Base-by-base conservation (phyloP, 53 echinoderm and acorn worm species). In the Mesocentrotus franciscanus region DNA sequence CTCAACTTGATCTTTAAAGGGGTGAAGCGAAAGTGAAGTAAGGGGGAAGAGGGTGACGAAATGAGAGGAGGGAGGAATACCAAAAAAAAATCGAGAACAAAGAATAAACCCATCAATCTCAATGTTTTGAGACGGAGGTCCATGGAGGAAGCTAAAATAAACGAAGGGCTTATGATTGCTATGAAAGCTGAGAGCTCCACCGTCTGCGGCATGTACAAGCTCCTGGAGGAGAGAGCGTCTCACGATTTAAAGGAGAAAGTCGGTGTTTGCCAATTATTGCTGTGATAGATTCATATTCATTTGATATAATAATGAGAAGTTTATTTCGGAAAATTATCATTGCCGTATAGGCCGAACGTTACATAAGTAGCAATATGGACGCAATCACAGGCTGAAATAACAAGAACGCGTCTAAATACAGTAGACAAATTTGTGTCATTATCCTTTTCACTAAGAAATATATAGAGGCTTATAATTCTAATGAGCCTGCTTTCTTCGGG, bases 81-180 rank as follows among this genome's bases (percentile, higher is more conserved):
- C 7, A 13, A 39, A 32, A 81, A 72, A 39, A 81, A 42, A 16
- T 42, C 42, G 42, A 81, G 81, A 81, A 81, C 81, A 81, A 81
- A 81, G 42, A 81, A 36, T 81, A 81, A 81, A 81, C 81, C 81
- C 81, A 81, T 81, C 81, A 81, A 81, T 81, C 81, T 81, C 81
- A 81, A 81, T 81, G 81, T 81, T 36, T 36, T 42, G 81, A 81
- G 81, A 42, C 81, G 81, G 81, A 81, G 81, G 81, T 81, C 81
- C 81, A 16, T 11, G 16, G 81, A 81, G 81, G 81, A 81, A 81
- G 81, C 81, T 81, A 81, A 81, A 81, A 81, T 81, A 81, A 81
- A 81, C 81, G 36, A 81, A 81, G 39, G 81, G 81, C 81, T 81
- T 81, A 81, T 20, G 42, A 81, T 27, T 81, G 81, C 81, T 81